Evolutionary conservation across 2,888 invertebrate genomes (phyloP).

Genomic region (Conchocele bisecta): DNA sequence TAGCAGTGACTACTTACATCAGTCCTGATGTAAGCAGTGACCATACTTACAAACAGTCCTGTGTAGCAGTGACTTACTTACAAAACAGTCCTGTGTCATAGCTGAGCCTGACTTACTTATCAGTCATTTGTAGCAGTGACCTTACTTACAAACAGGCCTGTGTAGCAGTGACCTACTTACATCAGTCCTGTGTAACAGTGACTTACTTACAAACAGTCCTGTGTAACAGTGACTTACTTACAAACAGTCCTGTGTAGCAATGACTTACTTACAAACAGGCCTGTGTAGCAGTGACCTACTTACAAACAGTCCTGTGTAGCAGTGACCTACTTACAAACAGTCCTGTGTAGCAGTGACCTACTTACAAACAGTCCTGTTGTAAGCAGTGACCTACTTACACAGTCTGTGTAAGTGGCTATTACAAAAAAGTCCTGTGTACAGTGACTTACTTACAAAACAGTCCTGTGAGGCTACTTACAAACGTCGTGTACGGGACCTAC

Average conservation of each 20-base stretch:
- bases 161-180: neutral
- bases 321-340: neutral
- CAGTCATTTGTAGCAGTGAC: neutral
- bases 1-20: too few species aligned
- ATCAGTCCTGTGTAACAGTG: neutral
- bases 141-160: neutral
- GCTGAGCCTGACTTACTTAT: neutral
- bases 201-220: neutral
- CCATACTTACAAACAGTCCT: too few species aligned
- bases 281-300: neutral
- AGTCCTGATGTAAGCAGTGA: too few species aligned
- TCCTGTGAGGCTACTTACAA: too few species aligned
- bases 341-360: neutral
- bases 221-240: neutral
- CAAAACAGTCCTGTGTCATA: neutral
- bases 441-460: constrained; percentile 8
- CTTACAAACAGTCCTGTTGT: neutral
- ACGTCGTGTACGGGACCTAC: too few species aligned
- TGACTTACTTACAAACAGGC: neutral
- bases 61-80: too few species aligned
- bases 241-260: neutral
- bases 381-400: neutral
- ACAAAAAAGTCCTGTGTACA: neutral
- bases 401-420: neutral
- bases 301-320: neutral